Conservation (phyloP, 2,888 invertebrate genomes). For the Epicampocera succincta region DNA sequence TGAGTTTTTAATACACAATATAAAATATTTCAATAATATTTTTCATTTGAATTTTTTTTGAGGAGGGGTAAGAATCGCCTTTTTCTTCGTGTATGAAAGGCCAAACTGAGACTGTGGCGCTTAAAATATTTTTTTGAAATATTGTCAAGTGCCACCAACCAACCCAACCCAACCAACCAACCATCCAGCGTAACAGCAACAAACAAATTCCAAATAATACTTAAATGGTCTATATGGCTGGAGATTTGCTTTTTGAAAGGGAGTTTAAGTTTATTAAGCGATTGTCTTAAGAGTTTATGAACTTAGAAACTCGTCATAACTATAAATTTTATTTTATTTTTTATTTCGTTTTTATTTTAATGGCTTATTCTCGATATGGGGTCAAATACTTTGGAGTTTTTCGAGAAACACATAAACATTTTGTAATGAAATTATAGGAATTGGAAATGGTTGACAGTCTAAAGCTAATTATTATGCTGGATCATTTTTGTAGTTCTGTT, state of each 20-base stretch:
- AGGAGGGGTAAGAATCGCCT: constrained; percentile 32
- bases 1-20: constrained; percentile 61
- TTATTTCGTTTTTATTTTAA: constrained; percentile 68
- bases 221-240: not conserved
- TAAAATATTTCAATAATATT: constrained; percentile 37
- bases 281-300: constrained; percentile 50
- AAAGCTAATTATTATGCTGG: constrained; percentile 52
- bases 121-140: constrained; percentile 23
- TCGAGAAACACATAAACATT: not conserved
- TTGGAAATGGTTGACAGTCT: not conserved
- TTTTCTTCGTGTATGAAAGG: constrained; percentile 11
- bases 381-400: constrained; percentile 46
- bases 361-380: constrained; percentile 64
- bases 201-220: constrained; percentile 8
- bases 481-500: constrained; percentile 24
- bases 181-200: constrained; percentile 15
- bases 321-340: constrained; percentile 74
- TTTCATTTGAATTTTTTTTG: no score
- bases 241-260: not conserved
- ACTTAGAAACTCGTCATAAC: constrained; percentile 74
- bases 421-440: constrained; percentile 35
- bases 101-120: constrained; percentile 38
- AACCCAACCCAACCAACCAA: constrained; percentile 17
- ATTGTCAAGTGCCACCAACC: constrained; percentile 51
- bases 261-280: not conserved